phyloP scores from a whole-genome alignment of 2,113 vertebrate species.

The Canis aureus region DNA sequence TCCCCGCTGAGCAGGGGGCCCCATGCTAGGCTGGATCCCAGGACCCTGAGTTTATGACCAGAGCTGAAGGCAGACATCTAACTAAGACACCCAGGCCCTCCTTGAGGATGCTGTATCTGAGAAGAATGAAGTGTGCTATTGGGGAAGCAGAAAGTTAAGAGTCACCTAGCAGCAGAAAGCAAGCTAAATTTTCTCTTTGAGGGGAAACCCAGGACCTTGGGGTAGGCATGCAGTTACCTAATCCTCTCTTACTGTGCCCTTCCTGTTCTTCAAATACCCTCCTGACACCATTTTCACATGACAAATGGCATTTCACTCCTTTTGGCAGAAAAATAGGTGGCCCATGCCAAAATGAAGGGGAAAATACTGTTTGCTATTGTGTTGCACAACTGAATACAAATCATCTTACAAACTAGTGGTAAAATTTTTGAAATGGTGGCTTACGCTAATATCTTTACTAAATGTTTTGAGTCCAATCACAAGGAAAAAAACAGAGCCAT shows the following conservation, averaged over 20 bases:
- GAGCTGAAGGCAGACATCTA: no score
- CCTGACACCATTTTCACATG: background rate
- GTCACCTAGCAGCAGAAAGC: background rate
- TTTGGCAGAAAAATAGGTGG: constrained; percentile 42
- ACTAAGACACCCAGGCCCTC: no score
- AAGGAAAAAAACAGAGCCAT: background rate
- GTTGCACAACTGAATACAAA: constrained; percentile 11
- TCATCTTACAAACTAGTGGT: background rate
- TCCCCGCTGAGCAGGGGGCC: no score
- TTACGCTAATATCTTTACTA: constrained; percentile 1
- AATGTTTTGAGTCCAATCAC: background rate
- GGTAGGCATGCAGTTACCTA: background rate
- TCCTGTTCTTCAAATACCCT: background rate
- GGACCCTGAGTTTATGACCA: no score
- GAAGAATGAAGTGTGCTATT: background rate
- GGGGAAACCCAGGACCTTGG: background rate
- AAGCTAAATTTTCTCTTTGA: background rate
- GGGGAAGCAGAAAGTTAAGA: background rate
- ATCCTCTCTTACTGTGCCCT: background rate
- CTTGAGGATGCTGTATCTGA: background rate
- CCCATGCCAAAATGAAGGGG: background rate
- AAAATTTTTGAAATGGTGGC: background rate
- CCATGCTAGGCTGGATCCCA: no score
- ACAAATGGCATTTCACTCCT: background rate
- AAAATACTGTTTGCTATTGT: background rate